These are phyloP conservation scores for Acrossocheilus wenchowensis DNA, from an alignment of 2,797 vertebrate species.

Conservation along the genomic window DNA sequence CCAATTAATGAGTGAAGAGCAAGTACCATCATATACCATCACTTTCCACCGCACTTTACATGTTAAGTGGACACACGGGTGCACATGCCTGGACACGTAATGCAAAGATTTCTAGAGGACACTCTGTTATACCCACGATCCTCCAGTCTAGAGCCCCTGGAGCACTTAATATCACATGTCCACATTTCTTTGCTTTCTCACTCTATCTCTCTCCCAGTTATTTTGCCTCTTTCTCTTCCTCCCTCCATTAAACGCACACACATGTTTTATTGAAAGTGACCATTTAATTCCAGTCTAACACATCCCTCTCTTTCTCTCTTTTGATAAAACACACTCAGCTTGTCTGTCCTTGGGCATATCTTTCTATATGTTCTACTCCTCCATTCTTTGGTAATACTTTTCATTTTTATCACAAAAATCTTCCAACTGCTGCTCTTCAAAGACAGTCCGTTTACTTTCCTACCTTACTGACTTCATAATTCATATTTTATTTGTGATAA, in stretches of 20 bases:
- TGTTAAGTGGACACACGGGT: constrained; percentile 41
- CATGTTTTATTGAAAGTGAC: constrained; percentile 37
- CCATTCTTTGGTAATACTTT: constrained; percentile 55
- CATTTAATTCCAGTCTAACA: constrained; percentile 56
- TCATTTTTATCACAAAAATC: neutral
- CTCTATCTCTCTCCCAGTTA: constrained; percentile 10
- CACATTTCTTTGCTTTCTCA: constrained; percentile 1
- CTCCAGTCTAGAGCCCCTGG: constrained; percentile 31
- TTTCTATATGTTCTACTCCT: constrained; percentile 59
- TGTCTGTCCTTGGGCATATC: constrained; percentile 48
- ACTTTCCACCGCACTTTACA: constrained; percentile 22
- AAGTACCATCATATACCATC: constrained; percentile 41
- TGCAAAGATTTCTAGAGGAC: constrained; percentile 16
- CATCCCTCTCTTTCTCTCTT: constrained; percentile 60
- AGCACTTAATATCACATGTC: constrained; percentile 8
- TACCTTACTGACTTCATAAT: neutral
- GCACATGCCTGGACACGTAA: constrained; percentile 18
- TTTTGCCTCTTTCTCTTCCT: constrained; percentile 21
- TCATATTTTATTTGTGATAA: neutral
- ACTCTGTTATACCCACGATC: constrained; percentile 3
- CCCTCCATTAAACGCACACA: constrained; percentile 5
- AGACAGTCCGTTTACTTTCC: neutral
- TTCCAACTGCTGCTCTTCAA: constrained; percentile 7
- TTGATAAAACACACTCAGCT: constrained; percentile 52
- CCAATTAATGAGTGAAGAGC: constrained; percentile 74